Evolutionary conservation across 2,797 vertebrate species (phyloP).

Genomic region (Tapera naevia): DNA sequence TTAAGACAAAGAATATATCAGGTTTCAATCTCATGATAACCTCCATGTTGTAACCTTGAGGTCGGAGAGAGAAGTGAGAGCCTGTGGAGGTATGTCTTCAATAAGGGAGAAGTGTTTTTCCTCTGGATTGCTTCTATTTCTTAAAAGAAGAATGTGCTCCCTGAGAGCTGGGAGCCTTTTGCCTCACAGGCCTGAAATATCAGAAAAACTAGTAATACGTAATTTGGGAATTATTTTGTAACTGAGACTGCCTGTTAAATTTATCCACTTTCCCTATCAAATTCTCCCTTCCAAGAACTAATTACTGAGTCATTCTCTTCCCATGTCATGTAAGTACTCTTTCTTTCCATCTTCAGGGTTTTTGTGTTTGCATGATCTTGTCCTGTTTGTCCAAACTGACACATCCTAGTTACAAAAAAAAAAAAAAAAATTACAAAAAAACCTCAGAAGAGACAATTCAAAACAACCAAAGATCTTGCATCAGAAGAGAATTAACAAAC

Average conservation of each 20-base stretch:
- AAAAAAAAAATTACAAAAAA: neutral
- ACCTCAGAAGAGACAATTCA: neutral
- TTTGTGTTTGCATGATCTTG: neutral
- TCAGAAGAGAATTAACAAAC: slow-evolving; percentile 1
- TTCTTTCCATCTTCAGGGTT: neutral
- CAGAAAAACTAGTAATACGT: slow-evolving; percentile 11
- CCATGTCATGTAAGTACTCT: neutral
- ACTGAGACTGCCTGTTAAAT: neutral
- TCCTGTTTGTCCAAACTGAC: neutral
- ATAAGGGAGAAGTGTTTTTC: neutral
- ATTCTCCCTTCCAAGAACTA: slow-evolving; percentile 13
- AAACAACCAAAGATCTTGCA: neutral
- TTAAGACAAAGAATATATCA: slow-evolving; percentile 41
- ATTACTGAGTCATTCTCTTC: slow-evolving; percentile 20
- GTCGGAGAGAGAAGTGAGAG: neutral
- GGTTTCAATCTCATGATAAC: slow-evolving; percentile 46
- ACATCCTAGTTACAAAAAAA: neutral
- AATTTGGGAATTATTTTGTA: slow-evolving; percentile 9
- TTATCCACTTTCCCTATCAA: slow-evolving; percentile 42
- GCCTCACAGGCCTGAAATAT: neutral
- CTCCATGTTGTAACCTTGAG: slow-evolving; percentile 1
- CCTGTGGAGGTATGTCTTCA: neutral
- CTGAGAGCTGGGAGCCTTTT: neutral
- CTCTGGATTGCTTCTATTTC: neutral
- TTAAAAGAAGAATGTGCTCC: neutral